Conservation (phyloP, 2,113 vertebrate genomes). For the Cercocebus atys region DNA sequence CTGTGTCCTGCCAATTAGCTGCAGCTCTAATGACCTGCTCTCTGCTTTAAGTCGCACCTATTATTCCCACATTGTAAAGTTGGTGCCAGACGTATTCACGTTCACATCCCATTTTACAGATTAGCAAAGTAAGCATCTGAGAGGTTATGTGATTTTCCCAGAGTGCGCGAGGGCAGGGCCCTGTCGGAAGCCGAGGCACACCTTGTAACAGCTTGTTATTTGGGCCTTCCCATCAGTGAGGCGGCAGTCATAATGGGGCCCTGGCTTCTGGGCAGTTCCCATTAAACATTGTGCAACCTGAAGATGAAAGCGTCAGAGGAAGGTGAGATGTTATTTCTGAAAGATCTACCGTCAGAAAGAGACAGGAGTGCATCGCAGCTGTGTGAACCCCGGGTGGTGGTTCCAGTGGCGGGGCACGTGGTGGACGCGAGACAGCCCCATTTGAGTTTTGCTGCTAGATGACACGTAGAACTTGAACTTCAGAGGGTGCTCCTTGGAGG, state of each 20-base stretch:
- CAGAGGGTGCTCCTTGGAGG: neutral
- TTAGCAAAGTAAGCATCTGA: slow-evolving; percentile 12
- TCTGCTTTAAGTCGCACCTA: neutral
- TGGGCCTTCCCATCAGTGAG: neutral
- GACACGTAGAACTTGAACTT: rapidly evolving
- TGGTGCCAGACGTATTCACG: neutral
- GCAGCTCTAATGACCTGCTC: neutral
- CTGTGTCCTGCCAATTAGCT: neutral
- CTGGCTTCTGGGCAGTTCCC: neutral
- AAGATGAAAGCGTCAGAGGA: neutral
- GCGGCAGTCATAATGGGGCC: rapidly evolving
- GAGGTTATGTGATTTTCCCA: neutral
- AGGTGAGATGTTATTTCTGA: rapidly evolving
- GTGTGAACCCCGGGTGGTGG: rapidly evolving
- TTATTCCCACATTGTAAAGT: neutral
- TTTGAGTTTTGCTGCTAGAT: neutral
- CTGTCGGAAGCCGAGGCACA: neutral
- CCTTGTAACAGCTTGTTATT: neutral
- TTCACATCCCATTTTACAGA: slow-evolving; percentile 39
- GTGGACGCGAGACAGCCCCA: rapidly evolving
- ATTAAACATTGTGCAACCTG: rapidly evolving
- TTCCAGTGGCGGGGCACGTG: rapidly evolving
- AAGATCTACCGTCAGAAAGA: rapidly evolving
- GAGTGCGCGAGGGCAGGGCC: neutral
- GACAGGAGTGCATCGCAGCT: neutral